Evolutionary conservation across 2,888 invertebrate genomes (phyloP), one percentile per base, ranked within the genome.

Genomic region (Polietes domitor): DNA sequence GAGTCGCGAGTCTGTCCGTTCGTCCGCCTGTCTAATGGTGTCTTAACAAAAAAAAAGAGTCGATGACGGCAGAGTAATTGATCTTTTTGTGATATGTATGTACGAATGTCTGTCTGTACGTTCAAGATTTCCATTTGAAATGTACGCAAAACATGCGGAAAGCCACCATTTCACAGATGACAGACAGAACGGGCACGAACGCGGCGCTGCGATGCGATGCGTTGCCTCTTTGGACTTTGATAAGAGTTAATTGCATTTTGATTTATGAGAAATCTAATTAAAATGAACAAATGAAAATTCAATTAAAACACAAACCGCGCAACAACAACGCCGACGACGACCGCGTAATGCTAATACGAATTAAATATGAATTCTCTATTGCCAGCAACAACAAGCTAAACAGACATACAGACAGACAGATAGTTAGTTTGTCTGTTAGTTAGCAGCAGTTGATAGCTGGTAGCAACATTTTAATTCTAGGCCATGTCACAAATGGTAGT

Each of bases 391-490:
- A 37, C 32, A 15, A 9, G 24, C 61, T n/a, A 28, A 2, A 12
- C 28, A 61, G 21, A 26, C 19, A 5, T n/a, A n/a, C 17, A 17
- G 12, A 47, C 68, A 15, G 12, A 4, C 32, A 15, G 37, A n/a
- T 12, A 41, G 43, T 47, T 41, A 41, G 28, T 37, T 17, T 53
- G 9, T 24, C 43, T 10, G 24, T 43, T 41, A 32, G 71, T 17
- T 32, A 41, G 72, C 58, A 19, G 37, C n/a, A 28, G 37, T 37
- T 37, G 37, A 37, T 53, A 72, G 43, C 43, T 68, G 43, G 68
- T 68, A 68, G 65, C 65, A 65, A 41, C 68, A 77, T 61, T 71
- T 65, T 87, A 82, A 86, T 88, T 88, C 87, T 88, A 88, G 88
- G 88, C 87, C 88, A 88, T 32, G 72, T 78, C 50, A 28, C 55